These are phyloP conservation scores for Tauraco hartlaubi DNA, from an alignment of 2,797 vertebrate genomes.

Conservation along the genomic window DNA sequence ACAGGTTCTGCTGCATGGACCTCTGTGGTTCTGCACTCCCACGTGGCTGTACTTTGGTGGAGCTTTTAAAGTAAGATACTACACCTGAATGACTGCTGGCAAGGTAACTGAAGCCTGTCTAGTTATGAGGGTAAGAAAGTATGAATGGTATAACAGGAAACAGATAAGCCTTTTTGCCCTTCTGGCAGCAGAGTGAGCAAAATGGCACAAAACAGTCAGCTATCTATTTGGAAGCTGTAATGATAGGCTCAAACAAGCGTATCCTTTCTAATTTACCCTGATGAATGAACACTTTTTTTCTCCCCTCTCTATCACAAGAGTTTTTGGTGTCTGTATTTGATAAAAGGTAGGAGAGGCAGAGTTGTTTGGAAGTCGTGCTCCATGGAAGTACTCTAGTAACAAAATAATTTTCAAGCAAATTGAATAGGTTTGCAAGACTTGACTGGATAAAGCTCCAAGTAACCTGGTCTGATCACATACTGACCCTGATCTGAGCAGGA, in stretches of 20 bases:
- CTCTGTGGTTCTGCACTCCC: neutral
- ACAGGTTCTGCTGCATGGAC: neutral
- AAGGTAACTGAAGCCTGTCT: neutral
- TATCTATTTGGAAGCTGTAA: neutral
- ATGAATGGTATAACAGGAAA: neutral
- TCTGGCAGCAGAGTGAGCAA: neutral
- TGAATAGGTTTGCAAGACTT: neutral
- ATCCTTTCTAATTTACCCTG: neutral
- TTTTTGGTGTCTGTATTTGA: neutral
- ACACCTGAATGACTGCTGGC: neutral
- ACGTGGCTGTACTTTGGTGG: neutral
- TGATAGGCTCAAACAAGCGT: accelerated
- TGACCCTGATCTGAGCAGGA: neutral
- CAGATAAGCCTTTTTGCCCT: neutral
- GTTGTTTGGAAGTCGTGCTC: neutral
- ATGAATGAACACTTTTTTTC: accelerated
- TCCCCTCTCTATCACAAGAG: accelerated
- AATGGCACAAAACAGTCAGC: neutral
- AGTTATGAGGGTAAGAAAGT: neutral
- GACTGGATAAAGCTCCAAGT: neutral
- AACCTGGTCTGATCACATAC: neutral
- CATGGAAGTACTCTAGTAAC: neutral
- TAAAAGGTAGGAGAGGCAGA: neutral
- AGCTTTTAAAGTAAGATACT: neutral
- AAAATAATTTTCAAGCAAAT: neutral